These are phyloP conservation scores for Entomyzon cyanotis DNA, from an alignment of 2,113 vertebrate species.

Conservation along the genomic window DNA sequence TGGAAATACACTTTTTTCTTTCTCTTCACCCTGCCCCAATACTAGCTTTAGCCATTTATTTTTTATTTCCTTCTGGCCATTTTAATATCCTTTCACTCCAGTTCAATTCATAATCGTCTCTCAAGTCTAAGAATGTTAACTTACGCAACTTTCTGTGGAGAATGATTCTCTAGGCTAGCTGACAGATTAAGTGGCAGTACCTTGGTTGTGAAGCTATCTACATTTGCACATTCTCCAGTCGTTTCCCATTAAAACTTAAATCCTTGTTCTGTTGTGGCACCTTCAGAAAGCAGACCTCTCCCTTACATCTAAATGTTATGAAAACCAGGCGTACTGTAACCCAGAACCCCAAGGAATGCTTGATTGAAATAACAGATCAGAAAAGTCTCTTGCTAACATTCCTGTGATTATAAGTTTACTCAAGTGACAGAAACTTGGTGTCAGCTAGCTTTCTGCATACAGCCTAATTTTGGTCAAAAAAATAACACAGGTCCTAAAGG, in stretches of 20 bases:
- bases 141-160: slow-evolving; percentile 20
- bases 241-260: slow-evolving; percentile 61
- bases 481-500: not conserved
- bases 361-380: slow-evolving; percentile 56
- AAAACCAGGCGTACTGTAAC: slow-evolving; percentile 36
- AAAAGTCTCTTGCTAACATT: slow-evolving; percentile 27
- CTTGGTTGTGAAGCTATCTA: slow-evolving; percentile 34
- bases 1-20: not conserved
- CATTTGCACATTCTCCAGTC: slow-evolving; percentile 44
- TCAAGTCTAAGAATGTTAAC: slow-evolving; percentile 1
- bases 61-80: slow-evolving; percentile 1
- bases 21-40: not conserved
- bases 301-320: slow-evolving; percentile 39
- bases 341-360: slow-evolving; percentile 43
- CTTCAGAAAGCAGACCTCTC: slow-evolving; percentile 39
- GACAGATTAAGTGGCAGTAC: slow-evolving; percentile 33
- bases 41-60: not conserved
- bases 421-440: not conserved
- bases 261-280: slow-evolving; percentile 20
- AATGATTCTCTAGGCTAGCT: slow-evolving; percentile 13
- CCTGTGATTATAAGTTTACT: slow-evolving; percentile 19
- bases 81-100: slow-evolving; percentile 15
- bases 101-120: not conserved
- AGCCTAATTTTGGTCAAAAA: not conserved
- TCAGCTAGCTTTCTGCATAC: not conserved